Evolutionary conservation across 2,797 vertebrate species (phyloP).

Genomic region (Choloepus didactylus): DNA sequence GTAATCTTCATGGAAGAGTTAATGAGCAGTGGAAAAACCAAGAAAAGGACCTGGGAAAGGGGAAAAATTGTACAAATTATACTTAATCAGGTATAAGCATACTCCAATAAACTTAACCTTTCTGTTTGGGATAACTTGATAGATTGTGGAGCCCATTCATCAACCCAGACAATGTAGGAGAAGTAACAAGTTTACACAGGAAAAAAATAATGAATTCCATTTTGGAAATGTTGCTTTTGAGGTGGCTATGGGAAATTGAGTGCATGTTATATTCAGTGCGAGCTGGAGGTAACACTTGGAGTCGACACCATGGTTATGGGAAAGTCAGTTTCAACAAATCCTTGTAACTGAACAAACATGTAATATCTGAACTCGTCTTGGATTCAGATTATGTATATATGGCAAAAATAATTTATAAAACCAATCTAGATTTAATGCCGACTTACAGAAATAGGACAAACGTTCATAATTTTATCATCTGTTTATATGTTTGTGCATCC

Average conservation of each 20-base stretch:
- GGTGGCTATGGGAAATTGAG: background rate
- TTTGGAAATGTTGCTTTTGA: background rate
- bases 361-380: background rate
- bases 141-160: background rate
- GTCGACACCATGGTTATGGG: background rate
- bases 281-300: background rate
- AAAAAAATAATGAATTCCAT: background rate
- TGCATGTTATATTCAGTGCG: background rate
- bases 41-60: background rate
- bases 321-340: background rate
- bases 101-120: background rate
- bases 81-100: background rate
- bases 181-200: background rate
- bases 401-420: background rate
- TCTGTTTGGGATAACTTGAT: background rate
- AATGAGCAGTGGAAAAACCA: background rate
- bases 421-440: background rate
- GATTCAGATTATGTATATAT: background rate
- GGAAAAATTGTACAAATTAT: background rate
- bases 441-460: background rate
- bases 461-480: background rate
- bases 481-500: background rate
- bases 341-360: background rate
- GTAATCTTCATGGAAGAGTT: background rate
- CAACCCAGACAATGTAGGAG: background rate